Percentiles rank a stretch among this genome's conserved stretches.
phyloP scores from a whole-genome alignment of 2,888 invertebrate species.

The Andrena trimmerana region DNA sequence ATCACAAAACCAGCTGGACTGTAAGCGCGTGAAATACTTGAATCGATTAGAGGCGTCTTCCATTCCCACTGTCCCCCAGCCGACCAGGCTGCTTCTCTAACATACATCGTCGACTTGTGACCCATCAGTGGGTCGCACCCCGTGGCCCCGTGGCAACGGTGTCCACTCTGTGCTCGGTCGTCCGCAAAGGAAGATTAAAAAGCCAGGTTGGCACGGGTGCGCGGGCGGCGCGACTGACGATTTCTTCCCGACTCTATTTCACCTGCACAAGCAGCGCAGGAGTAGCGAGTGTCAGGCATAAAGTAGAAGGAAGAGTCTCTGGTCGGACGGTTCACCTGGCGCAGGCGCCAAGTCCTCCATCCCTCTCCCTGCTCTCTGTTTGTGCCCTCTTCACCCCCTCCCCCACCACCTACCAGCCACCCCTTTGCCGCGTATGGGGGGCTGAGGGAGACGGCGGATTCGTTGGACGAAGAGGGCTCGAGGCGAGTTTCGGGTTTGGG shows the following conservation, averaged over 20 bases:
- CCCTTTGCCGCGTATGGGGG: slow-evolving; percentile 57
- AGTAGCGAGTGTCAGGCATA: slow-evolving; percentile 65
- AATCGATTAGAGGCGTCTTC: slow-evolving; percentile 16
- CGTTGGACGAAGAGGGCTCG: slow-evolving; percentile 77
- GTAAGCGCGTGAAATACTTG: background rate
- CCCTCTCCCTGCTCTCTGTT: slow-evolving; percentile 46
- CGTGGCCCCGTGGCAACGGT: background rate
- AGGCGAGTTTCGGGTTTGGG: slow-evolving; percentile 71
- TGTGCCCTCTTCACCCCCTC: slow-evolving; percentile 57
- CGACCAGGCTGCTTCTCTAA: background rate
- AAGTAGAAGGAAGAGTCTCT: slow-evolving; percentile 58
- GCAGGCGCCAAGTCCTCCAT: slow-evolving; percentile 65
- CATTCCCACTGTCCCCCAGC: background rate
- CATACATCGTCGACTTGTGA: background rate
- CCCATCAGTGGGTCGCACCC: background rate
- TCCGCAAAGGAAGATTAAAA: slow-evolving; percentile 22
- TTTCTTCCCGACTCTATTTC: slow-evolving; percentile 49
- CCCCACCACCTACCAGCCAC: slow-evolving; percentile 24
- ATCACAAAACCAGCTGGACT: background rate
- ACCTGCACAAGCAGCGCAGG: slow-evolving; percentile 42
- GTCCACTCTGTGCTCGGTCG: background rate
- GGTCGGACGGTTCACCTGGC: slow-evolving; percentile 70
- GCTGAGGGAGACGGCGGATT: slow-evolving; percentile 73
- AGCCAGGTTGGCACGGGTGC: background rate
- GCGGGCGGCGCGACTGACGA: slow-evolving; percentile 1